phyloP scores from a whole-genome alignment of 2,797 vertebrate species.

The Sebastes umbrosus region DNA sequence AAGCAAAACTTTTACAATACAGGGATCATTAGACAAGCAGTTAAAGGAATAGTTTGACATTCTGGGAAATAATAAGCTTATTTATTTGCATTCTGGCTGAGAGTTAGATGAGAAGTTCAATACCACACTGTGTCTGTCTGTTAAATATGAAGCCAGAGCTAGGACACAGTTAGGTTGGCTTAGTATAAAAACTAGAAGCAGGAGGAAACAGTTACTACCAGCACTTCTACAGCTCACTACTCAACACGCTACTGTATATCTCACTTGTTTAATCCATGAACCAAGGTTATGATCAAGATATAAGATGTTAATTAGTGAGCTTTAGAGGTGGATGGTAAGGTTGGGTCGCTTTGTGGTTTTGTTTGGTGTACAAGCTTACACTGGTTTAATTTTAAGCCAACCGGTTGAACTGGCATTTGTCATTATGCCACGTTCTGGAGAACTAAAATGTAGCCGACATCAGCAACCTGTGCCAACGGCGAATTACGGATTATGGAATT shows the following conservation, averaged over 20 bases:
- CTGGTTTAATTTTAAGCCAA: too few species aligned
- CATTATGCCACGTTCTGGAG: too few species aligned
- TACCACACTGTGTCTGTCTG: neutral
- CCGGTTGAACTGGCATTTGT: too few species aligned
- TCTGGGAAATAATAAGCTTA: neutral
- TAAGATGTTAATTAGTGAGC: neutral
- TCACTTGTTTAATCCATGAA: neutral
- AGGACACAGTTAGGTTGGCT: neutral
- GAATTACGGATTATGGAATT: neutral
- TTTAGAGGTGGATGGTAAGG: neutral
- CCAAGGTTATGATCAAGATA: neutral
- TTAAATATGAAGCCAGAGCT: neutral
- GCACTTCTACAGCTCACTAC: neutral
- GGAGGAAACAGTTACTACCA: neutral
- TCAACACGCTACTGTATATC: neutral
- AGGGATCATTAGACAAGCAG: neutral
- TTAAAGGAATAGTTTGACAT: neutral
- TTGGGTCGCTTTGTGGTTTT: too few species aligned
- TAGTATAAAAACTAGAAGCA: neutral
- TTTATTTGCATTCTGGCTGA: neutral
- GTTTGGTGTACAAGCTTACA: too few species aligned
- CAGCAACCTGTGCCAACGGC: too few species aligned
- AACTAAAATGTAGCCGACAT: too few species aligned
- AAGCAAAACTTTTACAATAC: slow-evolving; percentile 5
- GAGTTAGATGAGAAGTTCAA: neutral